These are phyloP conservation scores for Eristalis pertinax DNA, from an alignment of 2,888 invertebrate genomes.

Conservation along the genomic window DNA sequence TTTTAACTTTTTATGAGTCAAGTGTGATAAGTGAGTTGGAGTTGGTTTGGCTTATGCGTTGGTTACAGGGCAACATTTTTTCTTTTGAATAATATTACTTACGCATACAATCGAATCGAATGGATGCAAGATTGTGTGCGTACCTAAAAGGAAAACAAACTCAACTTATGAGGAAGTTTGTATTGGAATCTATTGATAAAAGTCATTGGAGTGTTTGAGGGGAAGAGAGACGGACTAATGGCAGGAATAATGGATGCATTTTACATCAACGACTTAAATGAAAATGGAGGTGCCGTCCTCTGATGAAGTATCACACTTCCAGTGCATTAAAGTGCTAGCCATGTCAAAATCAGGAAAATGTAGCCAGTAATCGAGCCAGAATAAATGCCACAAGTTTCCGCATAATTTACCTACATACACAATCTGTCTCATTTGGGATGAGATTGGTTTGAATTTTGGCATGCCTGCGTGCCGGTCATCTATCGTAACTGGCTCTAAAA, in stretches of 20 bases:
- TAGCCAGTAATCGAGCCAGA: no score
- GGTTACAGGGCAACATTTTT: background rate
- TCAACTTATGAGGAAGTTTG: background rate
- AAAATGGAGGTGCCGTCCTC: background rate
- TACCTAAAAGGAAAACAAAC: slow-evolving; percentile 10
- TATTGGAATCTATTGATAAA: background rate
- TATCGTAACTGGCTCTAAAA: no score
- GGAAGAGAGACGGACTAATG: background rate
- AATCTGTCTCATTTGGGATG: no score
- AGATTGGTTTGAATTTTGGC: no score
- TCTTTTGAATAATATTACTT: background rate
- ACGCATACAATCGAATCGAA: background rate
- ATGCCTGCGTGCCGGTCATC: no score
- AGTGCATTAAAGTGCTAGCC: no score
- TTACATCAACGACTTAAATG: background rate
- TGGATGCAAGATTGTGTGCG: background rate
- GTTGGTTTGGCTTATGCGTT: background rate
- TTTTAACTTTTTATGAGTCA: slow-evolving; percentile 22
- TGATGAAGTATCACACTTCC: background rate
- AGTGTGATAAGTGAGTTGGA: slow-evolving; percentile 30
- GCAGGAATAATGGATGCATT: background rate
- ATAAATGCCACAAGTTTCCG: no score
- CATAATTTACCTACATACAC: no score
- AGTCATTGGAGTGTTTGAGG: background rate
- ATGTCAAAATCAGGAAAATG: no score